Percentiles rank a stretch among this genome's conserved stretches.
These are phyloP conservation scores for Clamator glandarius DNA, from an alignment of 2,797 vertebrate genomes.

Conservation along the genomic window DNA sequence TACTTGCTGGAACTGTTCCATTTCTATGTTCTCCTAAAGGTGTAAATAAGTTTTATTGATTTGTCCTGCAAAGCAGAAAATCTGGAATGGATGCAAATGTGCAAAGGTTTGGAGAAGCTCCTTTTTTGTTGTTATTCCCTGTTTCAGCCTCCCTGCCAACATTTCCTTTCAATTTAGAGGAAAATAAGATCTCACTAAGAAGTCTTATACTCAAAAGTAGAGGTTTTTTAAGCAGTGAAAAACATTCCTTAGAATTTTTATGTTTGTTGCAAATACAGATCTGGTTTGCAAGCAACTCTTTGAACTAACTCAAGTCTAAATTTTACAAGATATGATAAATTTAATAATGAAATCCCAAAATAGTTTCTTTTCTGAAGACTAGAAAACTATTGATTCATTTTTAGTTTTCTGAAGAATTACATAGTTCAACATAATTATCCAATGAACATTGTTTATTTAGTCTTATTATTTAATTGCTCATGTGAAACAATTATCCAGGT, in stretches of 20 bases:
- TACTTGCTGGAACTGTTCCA: neutral
- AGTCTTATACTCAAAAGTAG: neutral
- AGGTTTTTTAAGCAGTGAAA: neutral
- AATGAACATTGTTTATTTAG: constrained; percentile 48
- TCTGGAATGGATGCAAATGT: neutral
- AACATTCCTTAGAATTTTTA: neutral
- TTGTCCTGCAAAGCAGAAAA: neutral
- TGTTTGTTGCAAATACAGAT: neutral
- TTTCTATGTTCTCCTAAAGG: neutral
- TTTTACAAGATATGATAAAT: constrained; percentile 9
- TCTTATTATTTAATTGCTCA: constrained; percentile 61
- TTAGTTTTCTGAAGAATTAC: constrained; percentile 61
- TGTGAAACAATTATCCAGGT: constrained; percentile 49
- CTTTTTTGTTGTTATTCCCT: neutral
- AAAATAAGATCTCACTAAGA: neutral
- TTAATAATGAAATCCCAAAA: neutral
- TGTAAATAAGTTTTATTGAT: neutral
- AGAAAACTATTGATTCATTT: neutral
- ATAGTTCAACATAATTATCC: constrained; percentile 59
- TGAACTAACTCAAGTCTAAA: neutral
- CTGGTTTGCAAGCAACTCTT: neutral
- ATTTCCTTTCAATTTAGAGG: neutral
- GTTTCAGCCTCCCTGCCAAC: neutral
- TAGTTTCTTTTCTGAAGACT: neutral
- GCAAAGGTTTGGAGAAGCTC: neutral